Conservation (phyloP, 1,140 invertebrate genomes). For the Diachasmimorpha longicaudata region DNA sequence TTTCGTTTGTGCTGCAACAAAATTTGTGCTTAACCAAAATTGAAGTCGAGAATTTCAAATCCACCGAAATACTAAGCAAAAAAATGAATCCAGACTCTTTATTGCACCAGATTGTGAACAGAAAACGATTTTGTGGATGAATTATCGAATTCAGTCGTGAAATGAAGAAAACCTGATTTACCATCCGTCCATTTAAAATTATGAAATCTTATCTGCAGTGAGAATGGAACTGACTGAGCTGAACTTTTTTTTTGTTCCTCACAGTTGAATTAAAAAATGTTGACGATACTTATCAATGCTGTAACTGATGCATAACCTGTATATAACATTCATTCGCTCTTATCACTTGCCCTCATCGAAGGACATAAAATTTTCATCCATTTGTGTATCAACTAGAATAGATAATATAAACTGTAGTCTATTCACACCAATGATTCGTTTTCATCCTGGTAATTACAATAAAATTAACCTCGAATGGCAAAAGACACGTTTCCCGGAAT, state of each 20-base stretch:
- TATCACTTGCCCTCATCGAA: neutral
- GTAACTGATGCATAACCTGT: neutral
- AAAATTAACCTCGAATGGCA: conserved; percentile 41
- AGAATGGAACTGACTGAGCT: neutral
- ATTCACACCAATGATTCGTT: conserved; percentile 42
- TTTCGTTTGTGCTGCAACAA: neutral
- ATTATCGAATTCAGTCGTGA: neutral
- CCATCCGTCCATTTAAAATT: neutral
- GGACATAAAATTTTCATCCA: neutral
- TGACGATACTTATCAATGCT: neutral
- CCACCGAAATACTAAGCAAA: neutral
- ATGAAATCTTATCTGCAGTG: neutral
- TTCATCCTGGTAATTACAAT: conserved; percentile 34
- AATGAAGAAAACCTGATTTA: neutral
- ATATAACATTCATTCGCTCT: conserved; percentile 2
- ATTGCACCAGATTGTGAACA: neutral
- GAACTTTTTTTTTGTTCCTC: neutral
- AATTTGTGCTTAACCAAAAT: neutral
- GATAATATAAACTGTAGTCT: conserved; percentile 27
- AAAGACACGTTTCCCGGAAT: conserved; percentile 35
- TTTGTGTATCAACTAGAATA: conserved; percentile 37
- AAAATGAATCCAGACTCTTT: neutral
- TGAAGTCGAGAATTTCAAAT: neutral
- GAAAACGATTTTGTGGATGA: neutral
- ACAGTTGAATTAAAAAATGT: too few relatives aligned